phyloP scores from a whole-genome alignment of 2,888 invertebrate genomes.

The Ptycholaimellus sp. region DNA sequence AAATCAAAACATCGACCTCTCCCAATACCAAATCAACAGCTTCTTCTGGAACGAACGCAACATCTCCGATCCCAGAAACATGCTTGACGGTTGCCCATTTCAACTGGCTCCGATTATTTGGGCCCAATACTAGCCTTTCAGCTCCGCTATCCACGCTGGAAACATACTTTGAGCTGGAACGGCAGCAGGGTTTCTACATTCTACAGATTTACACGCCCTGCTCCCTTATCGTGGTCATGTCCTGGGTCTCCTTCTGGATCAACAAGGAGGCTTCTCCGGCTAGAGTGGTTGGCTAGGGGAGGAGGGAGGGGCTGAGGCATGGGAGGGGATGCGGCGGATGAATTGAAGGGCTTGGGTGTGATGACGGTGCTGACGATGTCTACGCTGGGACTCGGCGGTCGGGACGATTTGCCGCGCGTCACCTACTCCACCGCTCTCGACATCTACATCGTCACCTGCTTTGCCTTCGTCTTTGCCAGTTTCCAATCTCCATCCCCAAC shows the following conservation, averaged over 20 bases:
- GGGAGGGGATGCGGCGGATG: too few relatives aligned
- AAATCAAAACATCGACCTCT: slow-evolving; percentile 63
- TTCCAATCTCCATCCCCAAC: too few relatives aligned
- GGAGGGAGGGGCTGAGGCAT: too few relatives aligned
- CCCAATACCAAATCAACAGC: slow-evolving; percentile 64
- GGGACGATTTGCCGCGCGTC: slow-evolving; percentile 57
- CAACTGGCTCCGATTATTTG: too few relatives aligned
- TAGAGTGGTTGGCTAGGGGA: slow-evolving; percentile 55
- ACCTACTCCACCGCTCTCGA: slow-evolving; percentile 63
- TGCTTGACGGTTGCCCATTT: slow-evolving; percentile 9
- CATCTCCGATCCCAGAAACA: slow-evolving; percentile 12
- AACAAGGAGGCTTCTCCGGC: slow-evolving; percentile 50
- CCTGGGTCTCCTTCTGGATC: slow-evolving; percentile 45
- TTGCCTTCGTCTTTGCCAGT: too few relatives aligned
- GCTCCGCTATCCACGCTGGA: slow-evolving; percentile 32
- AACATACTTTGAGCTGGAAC: slow-evolving; percentile 49
- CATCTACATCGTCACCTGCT: slow-evolving; percentile 55
- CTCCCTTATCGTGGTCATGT: slow-evolving; percentile 32
- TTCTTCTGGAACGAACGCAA: slow-evolving; percentile 15
- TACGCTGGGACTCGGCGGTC: slow-evolving; percentile 44
- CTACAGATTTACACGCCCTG: slow-evolving; percentile 35
- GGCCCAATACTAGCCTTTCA: too few relatives aligned
- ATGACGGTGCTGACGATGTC: slow-evolving; percentile 64
- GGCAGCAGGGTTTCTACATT: slow-evolving; percentile 52
- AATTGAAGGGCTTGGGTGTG: too few relatives aligned